A percentile compares a stretch with the other conserved stretches of the same genome.
Evolutionary conservation across 2,797 vertebrate species (phyloP).

Genomic region (Hydrolagus colliei): DNA sequence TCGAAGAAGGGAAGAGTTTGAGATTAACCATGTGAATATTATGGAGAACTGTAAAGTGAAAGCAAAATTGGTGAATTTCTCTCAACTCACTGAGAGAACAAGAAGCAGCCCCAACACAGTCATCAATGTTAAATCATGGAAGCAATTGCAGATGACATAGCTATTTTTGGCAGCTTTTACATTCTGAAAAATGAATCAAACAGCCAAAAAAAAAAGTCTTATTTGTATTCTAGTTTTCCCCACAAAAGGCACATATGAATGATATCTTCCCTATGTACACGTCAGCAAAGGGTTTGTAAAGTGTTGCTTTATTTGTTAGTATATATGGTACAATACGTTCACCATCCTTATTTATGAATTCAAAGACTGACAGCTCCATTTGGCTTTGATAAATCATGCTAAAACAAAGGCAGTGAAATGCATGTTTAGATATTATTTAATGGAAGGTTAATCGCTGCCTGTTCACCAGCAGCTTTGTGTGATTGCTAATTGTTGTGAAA

Average conservation of each 20-base stretch:
- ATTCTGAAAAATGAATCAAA: too few species aligned
- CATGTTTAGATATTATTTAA: background rate
- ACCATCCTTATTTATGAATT: background rate
- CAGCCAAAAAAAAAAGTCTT: background rate
- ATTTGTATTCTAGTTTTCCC: background rate
- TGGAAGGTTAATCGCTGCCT: background rate
- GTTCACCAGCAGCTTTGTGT: too few species aligned
- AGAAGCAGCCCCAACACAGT: too few species aligned
- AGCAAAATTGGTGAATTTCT: too few species aligned
- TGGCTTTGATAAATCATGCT: slow-evolving; percentile 7
- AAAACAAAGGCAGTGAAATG: background rate
- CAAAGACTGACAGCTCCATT: background rate
- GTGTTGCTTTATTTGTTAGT: background rate
- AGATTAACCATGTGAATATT: too few species aligned
- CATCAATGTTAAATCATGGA: too few species aligned
- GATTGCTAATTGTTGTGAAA: background rate
- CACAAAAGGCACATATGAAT: too few species aligned
- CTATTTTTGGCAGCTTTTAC: too few species aligned
- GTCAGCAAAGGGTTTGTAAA: background rate
- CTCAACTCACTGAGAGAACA: too few species aligned
- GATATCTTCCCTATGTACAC: background rate
- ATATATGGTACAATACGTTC: background rate
- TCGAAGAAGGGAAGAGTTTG: too few species aligned
- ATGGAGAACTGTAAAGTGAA: too few species aligned
- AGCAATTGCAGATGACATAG: too few species aligned